Base-by-base conservation (phyloP, 2,113 vertebrate genomes). In the Gallinago undulata region DNA sequence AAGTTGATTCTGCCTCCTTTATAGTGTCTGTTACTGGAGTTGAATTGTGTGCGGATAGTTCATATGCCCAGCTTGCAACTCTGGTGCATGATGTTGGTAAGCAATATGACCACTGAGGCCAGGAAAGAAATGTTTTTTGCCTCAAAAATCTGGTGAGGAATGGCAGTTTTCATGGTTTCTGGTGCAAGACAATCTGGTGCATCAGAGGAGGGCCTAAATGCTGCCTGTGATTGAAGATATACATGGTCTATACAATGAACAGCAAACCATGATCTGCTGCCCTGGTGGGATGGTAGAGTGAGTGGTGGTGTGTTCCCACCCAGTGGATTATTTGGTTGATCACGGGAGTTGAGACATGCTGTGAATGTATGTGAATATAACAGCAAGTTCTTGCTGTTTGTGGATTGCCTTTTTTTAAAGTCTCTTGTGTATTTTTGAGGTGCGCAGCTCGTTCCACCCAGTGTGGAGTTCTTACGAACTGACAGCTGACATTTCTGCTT, bases 1-100 rank as follows among this genome's bases (percentile, higher is more conserved):
- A 98, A 99, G 98, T 98, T 98, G 97, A 98, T 97, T 98, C 96
- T 97, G 97, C 48, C 90, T 98, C 93, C 90, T 98, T 98, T 98
- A 97, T 98, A 81, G 37, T 98, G 73, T 97, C 87, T 97, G 37
- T 94, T 81, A 43, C 63, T 94, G 67, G 9, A 68, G 35, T 70
- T 84, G 24, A 89, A n/a, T 53, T 74, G 7, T 59, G 17, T 39
- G 59, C 1, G 3, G 25, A 1, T 3, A 37, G 9, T 82, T 79
- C 37, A 13, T n/a, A 27, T 62, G 14, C 24, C 9, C 7, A 35
- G 33, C n/a, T 84, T 35, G 41, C 3, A 10, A 10, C 37, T 63
- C 41, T 6, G 3, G 3, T 76, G 8, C 3, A 1, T 6, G 76
- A 8, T 24, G 51, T 3, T 56, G 14, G 7, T 74, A n/a, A 57